Base-by-base conservation (phyloP, 2,888 invertebrate genomes). In the Slavum lentiscoides region DNA sequence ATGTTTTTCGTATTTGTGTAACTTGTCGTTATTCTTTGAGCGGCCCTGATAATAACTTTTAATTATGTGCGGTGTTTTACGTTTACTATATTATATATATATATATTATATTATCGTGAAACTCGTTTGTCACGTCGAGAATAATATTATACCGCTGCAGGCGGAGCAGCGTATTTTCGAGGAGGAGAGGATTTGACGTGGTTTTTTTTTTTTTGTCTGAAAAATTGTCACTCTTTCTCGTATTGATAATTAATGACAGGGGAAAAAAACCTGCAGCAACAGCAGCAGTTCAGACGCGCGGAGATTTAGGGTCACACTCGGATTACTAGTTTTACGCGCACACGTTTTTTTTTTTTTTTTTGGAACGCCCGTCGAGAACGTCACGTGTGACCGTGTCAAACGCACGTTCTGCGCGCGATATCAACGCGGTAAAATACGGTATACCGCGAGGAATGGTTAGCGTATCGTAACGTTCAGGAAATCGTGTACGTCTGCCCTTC, bases 351-450 rank as follows among this genome's bases (percentile, higher is more conserved):
- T 73, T 70, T 5, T 8, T 69, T 55, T 69, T 67, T 15, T 43
- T 17, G 1, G 69, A 61, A 77, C 69, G 61, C 76, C 69, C 76
- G 76, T 69, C 77, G 69, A 58, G 77, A 77, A 69, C 62, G 55
- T 77, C 77, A 62, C 77, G 53, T 77, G 69, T 70, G 68, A 77
- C 77, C 69, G 62, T 77, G 77, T 77, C 77, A 23, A 55, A 69
- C 39, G 70, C 69, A 39, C 77, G 69, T 70, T 62, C 21, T 53
- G 53, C 30, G 30, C 30, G 30, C 61, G 68, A 68, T 76, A 69
- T 23, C 69, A 37, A 62, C 77, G 53, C 21, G 43, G 9, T 30
- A 30, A 30, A 30, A 49, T 13, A 6, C 19, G 9, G 37, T 30
- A 49, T 21, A 13, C 21, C 19, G 5, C 6, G 55, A 19, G 59